Evolutionary conservation across 2,113 vertebrate species (phyloP).

Genomic region (Paramisgurnus dabryanus): DNA sequence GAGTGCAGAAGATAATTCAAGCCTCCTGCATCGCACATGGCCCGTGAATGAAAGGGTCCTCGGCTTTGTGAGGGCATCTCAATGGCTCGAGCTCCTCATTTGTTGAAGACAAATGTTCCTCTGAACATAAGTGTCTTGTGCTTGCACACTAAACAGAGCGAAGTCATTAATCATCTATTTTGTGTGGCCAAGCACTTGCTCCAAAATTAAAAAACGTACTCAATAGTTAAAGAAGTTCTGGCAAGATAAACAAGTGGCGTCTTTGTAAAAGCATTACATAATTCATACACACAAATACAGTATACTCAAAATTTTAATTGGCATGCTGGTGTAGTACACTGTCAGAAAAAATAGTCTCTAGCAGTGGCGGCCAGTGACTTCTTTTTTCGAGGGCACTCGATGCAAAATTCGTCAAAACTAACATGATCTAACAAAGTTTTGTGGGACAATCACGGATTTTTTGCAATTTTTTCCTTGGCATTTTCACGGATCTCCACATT

Average conservation of each 20-base stretch:
- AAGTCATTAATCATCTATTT: slow-evolving; percentile 53
- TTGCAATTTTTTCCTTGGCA: too few relatives aligned
- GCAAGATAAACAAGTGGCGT: not conserved
- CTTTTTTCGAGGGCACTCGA: too few relatives aligned
- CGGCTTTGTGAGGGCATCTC: slow-evolving; percentile 65
- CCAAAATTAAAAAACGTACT: not conserved
- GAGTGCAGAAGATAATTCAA: slow-evolving; percentile 51
- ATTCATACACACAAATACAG: not conserved
- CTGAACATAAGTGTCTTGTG: slow-evolving; percentile 42
- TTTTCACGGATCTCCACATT: too few relatives aligned
- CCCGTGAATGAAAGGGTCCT: slow-evolving; percentile 67
- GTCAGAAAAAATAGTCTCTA: too few relatives aligned
- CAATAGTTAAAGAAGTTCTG: not conserved
- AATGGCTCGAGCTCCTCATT: slow-evolving; percentile 52
- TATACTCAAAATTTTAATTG: too few relatives aligned
- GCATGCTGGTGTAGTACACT: too few relatives aligned
- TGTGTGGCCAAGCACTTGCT: slow-evolving; percentile 20
- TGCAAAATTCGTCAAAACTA: too few relatives aligned
- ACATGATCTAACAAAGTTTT: too few relatives aligned
- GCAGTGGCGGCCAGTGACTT: too few relatives aligned
- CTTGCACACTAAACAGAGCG: slow-evolving; percentile 43
- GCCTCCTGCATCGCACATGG: slow-evolving; percentile 71
- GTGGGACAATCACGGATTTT: too few relatives aligned
- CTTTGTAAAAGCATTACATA: not conserved
- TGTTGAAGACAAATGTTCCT: slow-evolving; percentile 52